A percentile compares a stretch with the other conserved stretches of the same genome.
Evolutionary conservation across 2,113 vertebrate species (phyloP).

Genomic region (Leptobrachium leishanense): DNA sequence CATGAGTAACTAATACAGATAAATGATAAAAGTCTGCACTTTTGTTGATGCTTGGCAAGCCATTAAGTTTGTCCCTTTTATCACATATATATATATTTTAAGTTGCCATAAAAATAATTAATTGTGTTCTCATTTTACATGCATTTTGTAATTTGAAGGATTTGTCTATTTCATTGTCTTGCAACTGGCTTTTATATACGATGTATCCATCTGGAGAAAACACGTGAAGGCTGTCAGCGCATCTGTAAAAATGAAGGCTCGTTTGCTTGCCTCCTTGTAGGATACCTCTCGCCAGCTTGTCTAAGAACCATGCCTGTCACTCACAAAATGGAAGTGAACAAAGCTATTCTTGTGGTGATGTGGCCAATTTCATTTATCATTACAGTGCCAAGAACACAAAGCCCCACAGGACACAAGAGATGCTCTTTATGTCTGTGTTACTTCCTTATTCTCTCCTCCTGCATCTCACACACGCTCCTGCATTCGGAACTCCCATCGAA

Average conservation of each 20-base stretch:
- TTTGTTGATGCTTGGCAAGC: too few relatives aligned
- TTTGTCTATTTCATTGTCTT: background rate
- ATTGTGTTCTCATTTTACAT: too few relatives aligned
- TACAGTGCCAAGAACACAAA: constrained; percentile 25
- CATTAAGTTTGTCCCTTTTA: too few relatives aligned
- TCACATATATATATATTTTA: too few relatives aligned
- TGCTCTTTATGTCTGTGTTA: constrained; percentile 8
- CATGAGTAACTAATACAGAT: too few relatives aligned
- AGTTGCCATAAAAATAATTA: too few relatives aligned
- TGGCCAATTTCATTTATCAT: constrained; percentile 11
- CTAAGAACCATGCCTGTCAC: constrained; percentile 28
- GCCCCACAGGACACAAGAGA: constrained; percentile 23
- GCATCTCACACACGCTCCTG: background rate
- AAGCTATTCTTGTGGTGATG: constrained; percentile 15
- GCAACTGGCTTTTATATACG: background rate
- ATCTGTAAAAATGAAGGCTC: background rate
- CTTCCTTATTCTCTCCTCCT: background rate
- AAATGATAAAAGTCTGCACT: too few relatives aligned
- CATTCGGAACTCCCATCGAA: background rate
- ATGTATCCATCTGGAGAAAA: background rate
- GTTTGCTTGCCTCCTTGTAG: background rate
- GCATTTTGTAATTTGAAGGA: too few relatives aligned
- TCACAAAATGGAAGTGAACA: constrained; percentile 26
- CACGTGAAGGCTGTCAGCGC: background rate
- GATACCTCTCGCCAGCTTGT: constrained; percentile 11